Evolutionary conservation across 2,113 vertebrate species (phyloP).

Genomic region (Ceyx margarethae): DNA sequence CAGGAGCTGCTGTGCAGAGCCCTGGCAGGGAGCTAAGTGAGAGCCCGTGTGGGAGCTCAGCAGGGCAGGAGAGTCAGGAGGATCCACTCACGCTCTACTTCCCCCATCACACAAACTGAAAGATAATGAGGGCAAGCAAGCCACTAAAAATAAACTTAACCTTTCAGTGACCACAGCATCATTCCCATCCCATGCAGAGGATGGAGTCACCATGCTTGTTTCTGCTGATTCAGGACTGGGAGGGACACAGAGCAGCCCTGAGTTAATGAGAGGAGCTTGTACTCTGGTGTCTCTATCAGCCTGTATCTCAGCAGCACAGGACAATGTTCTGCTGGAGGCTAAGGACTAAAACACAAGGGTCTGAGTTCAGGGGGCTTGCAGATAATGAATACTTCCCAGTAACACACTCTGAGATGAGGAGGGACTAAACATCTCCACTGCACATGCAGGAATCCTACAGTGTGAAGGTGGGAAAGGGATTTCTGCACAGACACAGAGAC

Average conservation of each 20-base stretch:
- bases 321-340: not conserved
- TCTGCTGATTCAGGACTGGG: slow-evolving; percentile 59
- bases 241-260: not conserved
- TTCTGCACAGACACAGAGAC: not conserved
- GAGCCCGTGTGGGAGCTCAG: slow-evolving; percentile 3
- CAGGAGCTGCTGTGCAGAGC: not conserved
- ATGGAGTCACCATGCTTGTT: slow-evolving; percentile 2
- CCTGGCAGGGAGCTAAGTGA: not conserved
- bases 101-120: slow-evolving; percentile 43
- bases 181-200: not conserved
- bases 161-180: slow-evolving; percentile 34
- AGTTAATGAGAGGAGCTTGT: not conserved
- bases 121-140: slow-evolving; percentile 57
- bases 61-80: slow-evolving; percentile 41
- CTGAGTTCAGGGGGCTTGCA: not conserved
- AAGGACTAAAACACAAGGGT: not conserved
- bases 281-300: not conserved
- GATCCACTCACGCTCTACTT: slow-evolving; percentile 65
- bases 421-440: not conserved
- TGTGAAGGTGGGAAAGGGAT: not conserved
- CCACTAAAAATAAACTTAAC: slow-evolving; percentile 70
- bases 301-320: not conserved
- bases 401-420: not conserved
- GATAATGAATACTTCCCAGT: not conserved
- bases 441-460: not conserved